Percentiles rank a stretch among this genome's conserved stretches.
Conservation (phyloP, 2,113 vertebrate genomes). For the Oxyruncus cristatus region DNA sequence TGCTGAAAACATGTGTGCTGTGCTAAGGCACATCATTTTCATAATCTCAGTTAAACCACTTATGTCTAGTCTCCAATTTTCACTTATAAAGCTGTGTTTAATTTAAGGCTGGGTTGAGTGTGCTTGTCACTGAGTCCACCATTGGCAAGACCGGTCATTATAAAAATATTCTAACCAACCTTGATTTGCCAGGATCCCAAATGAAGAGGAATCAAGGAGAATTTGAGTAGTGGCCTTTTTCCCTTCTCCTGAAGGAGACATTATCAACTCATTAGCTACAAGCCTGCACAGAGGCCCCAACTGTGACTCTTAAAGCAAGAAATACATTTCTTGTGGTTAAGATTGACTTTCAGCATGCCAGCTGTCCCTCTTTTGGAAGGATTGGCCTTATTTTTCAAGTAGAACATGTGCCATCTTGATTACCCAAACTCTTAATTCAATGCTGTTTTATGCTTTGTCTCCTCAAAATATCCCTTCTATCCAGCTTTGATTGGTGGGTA, state of each 20-base stretch:
- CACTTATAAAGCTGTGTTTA: neutral
- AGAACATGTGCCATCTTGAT: conserved; percentile 66
- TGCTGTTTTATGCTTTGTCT: conserved; percentile 62
- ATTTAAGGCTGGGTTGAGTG: neutral
- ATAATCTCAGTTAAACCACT: neutral
- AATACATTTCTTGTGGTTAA: conserved; percentile 56
- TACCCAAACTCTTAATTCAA: conserved; percentile 65
- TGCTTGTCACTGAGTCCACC: neutral
- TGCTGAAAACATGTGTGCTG: neutral
- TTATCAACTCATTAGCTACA: conserved; percentile 66
- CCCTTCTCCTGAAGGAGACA: conserved; percentile 58
- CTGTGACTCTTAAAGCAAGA: conserved; percentile 65
- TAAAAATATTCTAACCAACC: neutral
- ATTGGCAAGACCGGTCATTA: conserved; percentile 14
- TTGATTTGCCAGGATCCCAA: conserved; percentile 48
- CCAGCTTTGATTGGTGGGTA: conserved; percentile 65
- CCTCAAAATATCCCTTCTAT: conserved; percentile 54
- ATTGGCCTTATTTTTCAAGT: conserved; percentile 65
- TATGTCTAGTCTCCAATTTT: neutral
- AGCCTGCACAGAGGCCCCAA: conserved; percentile 52
- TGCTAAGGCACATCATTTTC: neutral
- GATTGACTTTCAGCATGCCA: conserved; percentile 64
- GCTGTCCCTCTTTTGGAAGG: conserved; percentile 66
- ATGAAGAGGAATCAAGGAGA: conserved; percentile 44
- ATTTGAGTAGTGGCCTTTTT: conserved; percentile 66